Conservation (phyloP, 2,888 invertebrate species). For the Erebia ligea region DNA sequence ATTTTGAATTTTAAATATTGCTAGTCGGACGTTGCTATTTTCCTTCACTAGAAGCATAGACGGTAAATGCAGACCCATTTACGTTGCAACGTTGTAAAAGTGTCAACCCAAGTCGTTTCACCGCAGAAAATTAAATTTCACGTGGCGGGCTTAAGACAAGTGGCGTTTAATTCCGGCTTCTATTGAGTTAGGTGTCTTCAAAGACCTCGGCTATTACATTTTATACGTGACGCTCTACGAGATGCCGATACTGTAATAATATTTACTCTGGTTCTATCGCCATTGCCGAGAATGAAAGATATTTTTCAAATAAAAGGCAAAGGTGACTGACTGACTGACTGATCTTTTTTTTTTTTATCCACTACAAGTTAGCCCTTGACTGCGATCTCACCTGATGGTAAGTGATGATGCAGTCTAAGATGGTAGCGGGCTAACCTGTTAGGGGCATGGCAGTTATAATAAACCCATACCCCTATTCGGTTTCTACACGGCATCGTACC, state of each 20-base stretch:
- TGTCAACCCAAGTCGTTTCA: conserved; percentile 10
- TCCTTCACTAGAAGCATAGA: not conserved
- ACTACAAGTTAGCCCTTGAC: too few species aligned
- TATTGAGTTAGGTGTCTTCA: conserved; percentile 29
- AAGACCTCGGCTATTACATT: conserved; percentile 25
- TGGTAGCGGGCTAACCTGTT: too few species aligned
- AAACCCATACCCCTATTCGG: too few species aligned
- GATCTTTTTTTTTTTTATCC: too few species aligned
- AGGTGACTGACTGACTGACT: too few species aligned
- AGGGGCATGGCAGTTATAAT: too few species aligned
- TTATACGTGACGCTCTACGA: conserved; percentile 16
- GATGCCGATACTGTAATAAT: conserved; percentile 10
- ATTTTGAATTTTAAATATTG: too few species aligned
- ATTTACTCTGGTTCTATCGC: conserved; percentile 13
- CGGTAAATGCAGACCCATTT: not conserved
- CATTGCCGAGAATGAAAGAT: not conserved
- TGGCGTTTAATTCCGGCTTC: conserved; percentile 27
- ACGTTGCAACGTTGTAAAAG: conserved; percentile 18
- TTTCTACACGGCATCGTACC: too few species aligned
- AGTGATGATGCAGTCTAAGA: too few species aligned
- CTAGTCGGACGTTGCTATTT: too few species aligned
- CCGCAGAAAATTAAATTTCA: conserved; percentile 29
- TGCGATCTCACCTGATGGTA: too few species aligned
- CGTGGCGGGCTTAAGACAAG: conserved; percentile 21
- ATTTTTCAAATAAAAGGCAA: not conserved